Percentiles rank a stretch among this genome's conserved stretches.
Conservation (phyloP, 2,888 invertebrate species). For the Pherbina coryleti region DNA sequence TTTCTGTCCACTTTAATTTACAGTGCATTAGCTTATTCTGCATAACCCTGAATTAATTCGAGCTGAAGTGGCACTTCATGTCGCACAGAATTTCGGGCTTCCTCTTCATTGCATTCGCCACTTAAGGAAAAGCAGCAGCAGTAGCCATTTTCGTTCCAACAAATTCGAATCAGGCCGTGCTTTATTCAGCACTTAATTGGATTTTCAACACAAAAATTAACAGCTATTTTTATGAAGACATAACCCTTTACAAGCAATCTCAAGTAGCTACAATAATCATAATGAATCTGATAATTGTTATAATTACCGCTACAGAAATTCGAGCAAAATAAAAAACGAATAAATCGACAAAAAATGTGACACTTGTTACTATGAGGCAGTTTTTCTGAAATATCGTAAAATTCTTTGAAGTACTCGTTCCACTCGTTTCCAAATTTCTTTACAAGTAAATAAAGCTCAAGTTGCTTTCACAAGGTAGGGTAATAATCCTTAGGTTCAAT, state of each 20-base stretch:
- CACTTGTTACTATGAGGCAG: too few relatives aligned
- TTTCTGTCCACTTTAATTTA: background rate
- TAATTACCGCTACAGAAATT: too few relatives aligned
- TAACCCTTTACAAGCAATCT: background rate
- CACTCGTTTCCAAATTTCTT: too few relatives aligned
- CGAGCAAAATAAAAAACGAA: too few relatives aligned
- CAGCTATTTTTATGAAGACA: slow-evolving; percentile 34
- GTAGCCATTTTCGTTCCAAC: background rate
- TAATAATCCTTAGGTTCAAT: too few relatives aligned
- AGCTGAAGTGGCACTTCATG: slow-evolving; percentile 28
- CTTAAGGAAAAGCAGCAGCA: background rate
- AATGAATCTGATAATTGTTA: too few relatives aligned
- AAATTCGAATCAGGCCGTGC: background rate
- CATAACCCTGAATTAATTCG: slow-evolving; percentile 4
- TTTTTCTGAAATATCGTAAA: too few relatives aligned
- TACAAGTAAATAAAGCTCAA: too few relatives aligned
- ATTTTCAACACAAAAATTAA: slow-evolving; percentile 52
- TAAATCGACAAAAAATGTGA: too few relatives aligned
- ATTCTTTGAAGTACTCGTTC: too few relatives aligned
- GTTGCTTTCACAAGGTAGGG: too few relatives aligned
- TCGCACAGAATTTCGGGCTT: slow-evolving; percentile 30
- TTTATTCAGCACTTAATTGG: slow-evolving; percentile 62
- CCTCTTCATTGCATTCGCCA: slow-evolving; percentile 26
- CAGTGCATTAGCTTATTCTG: background rate
- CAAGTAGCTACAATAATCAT: too few relatives aligned